Conservation (phyloP, 2,888 invertebrate genomes). For the Patella pellucida region DNA sequence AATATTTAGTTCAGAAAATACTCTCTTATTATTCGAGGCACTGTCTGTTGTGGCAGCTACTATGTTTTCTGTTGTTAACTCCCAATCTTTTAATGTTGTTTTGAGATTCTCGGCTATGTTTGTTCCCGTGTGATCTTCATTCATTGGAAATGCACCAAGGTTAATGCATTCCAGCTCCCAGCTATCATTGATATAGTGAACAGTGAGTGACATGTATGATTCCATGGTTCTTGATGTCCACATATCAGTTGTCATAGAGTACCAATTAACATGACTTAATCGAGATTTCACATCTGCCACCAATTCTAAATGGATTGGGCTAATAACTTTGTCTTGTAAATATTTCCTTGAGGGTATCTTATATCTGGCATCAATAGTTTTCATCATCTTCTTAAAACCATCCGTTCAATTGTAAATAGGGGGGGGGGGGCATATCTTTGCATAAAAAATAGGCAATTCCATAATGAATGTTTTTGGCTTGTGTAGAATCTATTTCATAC, state of each 20-base stretch:
- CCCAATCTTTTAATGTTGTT: background rate
- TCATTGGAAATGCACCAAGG: constrained; percentile 3
- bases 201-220: background rate
- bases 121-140: background rate
- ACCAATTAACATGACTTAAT: background rate
- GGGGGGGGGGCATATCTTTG: background rate
- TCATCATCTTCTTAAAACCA: background rate
- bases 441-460: background rate
- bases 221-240: background rate
- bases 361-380: background rate
- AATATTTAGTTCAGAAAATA: background rate
- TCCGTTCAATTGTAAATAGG: background rate
- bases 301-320: background rate
- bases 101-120: background rate
- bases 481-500: background rate
- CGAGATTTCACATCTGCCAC: background rate
- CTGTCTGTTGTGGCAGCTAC: background rate
- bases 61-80: background rate
- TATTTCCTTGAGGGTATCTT: constrained; percentile 1
- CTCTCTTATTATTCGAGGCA: background rate
- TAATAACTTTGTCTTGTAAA: background rate
- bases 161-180: background rate
- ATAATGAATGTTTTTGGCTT: background rate
- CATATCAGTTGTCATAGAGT: background rate
- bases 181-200: background rate